Evolutionary conservation across 2,113 vertebrate genomes (phyloP), one percentile per base, ranked within the genome.

Genomic region (Clarias macrocephalus): DNA sequence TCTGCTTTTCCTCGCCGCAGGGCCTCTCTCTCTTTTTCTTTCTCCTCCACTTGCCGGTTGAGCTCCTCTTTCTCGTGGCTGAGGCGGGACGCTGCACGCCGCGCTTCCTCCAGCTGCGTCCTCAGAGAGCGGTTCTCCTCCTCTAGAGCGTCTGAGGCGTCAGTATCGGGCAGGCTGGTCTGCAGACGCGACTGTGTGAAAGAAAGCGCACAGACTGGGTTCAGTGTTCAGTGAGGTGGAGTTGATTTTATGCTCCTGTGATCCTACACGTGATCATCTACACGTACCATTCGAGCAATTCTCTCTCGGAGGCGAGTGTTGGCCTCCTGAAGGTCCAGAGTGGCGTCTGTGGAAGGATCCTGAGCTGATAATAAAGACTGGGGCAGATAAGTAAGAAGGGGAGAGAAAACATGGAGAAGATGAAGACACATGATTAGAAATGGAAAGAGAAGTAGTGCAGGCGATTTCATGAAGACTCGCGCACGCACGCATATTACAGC

Each of bases 51-150:
- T 3, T 96, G 94, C 0, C 66, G 88, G 59, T 25, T 92, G 86
- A 98, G 91, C 4, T 96, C 96, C 21, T 96, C 96, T 30, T 95
- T 95, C 93, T 98, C 98, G 91, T 97, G 95, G 0, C 87, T 83
- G 76, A 97, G 90, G 18, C 96, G 94, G 1, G 83, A 76, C 76
- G 93, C 88, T 3, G 86, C 88, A 30, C 93, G 89, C 76, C 90
- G 92, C n/a, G 90, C 89, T 87, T 99, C 98, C 0, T 98, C 97
- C 92, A 99, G 92, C 30, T 95, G 95, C 0, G 83, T 89, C 91
- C 96, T 96, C 92, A 99, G 93, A 0, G 91, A 89, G 19, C 96
- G 91, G 91, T 96, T 97, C 59, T 95, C 95, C 3, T 95, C 88
- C 80, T 95, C 94, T 93, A 97, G 93, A 86, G 93, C 95, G 25